These are phyloP conservation scores for Drosophila limbata DNA, from an alignment of 2,888 invertebrate genomes.

Conservation along the genomic window DNA sequence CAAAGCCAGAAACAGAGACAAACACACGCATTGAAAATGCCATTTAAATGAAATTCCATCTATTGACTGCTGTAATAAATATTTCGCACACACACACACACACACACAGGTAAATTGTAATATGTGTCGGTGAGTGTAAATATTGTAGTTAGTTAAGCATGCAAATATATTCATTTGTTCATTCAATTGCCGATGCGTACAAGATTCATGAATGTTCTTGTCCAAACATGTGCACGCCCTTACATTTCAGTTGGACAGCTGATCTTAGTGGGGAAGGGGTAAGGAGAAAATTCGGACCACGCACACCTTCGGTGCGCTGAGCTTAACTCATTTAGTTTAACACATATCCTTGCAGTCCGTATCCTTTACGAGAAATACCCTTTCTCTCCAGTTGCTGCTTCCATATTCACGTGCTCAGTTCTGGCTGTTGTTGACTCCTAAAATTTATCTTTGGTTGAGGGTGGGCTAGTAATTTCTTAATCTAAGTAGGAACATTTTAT, in stretches of 20 bases:
- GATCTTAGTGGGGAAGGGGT: neutral
- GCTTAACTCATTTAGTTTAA: conserved; percentile 34
- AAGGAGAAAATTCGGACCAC: neutral
- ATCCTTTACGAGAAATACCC: neutral
- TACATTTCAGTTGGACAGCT: conserved; percentile 19
- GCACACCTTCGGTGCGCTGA: neutral
- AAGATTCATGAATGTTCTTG: conserved; percentile 44
- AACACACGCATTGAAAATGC: conserved; percentile 10
- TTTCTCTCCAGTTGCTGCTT: neutral
- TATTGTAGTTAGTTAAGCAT: conserved; percentile 45
- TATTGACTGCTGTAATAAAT: conserved; percentile 47
- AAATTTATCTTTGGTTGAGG: conserved; percentile 25
- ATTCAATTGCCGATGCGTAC: conserved; percentile 56
- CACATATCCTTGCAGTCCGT: neutral
- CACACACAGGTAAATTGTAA: conserved; percentile 7
- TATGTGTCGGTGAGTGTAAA: conserved; percentile 34
- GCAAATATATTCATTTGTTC: conserved; percentile 54
- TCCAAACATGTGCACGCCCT: conserved; percentile 32
- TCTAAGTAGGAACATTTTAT: neutral
- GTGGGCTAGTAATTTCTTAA: neutral
- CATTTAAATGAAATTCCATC: conserved; percentile 40
- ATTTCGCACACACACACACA: conserved; percentile 23
- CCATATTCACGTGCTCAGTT: conserved; percentile 13
- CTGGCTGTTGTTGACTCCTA: conserved; percentile 24
- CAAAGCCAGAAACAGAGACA: conserved; percentile 1